A percentile compares a stretch with the other conserved stretches of the same genome.
Evolutionary conservation across 1,140 invertebrate species (phyloP).

Genomic region (Acyrthosiphon pisum): DNA sequence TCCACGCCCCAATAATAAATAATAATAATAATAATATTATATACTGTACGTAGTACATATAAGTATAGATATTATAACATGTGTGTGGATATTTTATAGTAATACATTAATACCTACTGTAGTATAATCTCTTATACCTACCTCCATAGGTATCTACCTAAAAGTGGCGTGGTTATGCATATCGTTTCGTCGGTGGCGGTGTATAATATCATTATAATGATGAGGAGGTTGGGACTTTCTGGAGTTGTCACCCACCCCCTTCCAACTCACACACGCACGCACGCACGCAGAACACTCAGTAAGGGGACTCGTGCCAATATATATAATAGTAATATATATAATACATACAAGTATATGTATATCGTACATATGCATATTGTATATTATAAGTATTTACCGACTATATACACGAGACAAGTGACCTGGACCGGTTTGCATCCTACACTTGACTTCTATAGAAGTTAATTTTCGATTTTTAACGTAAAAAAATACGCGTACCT

Average conservation of each 20-base stretch:
- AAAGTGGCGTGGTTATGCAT: neutral
- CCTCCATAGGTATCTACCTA: neutral
- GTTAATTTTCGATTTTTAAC: constrained; percentile 44
- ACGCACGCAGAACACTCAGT: neutral
- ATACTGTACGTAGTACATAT: no score
- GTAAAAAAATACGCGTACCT: neutral
- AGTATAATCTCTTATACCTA: neutral
- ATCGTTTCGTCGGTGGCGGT: neutral
- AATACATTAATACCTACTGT: neutral
- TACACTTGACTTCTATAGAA: constrained; percentile 29
- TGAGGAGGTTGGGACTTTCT: neutral
- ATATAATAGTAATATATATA: neutral
- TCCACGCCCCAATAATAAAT: neutral
- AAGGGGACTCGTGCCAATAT: neutral
- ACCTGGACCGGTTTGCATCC: constrained; percentile 35
- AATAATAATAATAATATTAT: no score
- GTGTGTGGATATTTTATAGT: neutral
- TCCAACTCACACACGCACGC: no score
- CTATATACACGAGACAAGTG: neutral
- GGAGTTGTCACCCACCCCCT: neutral
- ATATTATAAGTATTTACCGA: neutral
- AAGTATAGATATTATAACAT: neutral
- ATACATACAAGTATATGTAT: no score
- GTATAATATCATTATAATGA: neutral
- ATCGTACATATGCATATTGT: neutral